Percentiles rank a stretch among this genome's conserved stretches.
These are phyloP conservation scores for Phylloscopus trochiloides DNA, from an alignment of 2,113 vertebrate genomes.

Conservation along the genomic window DNA sequence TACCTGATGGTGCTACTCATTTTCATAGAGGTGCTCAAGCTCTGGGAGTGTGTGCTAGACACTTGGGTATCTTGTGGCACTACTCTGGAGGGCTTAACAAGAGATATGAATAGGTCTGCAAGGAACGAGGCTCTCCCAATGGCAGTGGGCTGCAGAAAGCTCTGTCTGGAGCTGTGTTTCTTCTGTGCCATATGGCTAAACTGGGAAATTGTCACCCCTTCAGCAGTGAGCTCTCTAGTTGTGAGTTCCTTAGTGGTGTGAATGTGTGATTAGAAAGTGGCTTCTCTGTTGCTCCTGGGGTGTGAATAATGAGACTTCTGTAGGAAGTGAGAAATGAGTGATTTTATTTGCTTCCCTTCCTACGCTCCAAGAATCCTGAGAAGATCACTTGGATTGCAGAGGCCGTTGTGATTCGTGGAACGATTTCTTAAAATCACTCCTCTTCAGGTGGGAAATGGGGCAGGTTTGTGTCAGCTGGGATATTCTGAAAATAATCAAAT, in stretches of 20 bases:
- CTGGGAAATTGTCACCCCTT: not conserved
- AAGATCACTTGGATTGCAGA: not conserved
- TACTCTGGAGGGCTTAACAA: not conserved
- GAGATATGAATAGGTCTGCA: not conserved
- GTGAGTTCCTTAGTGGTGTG: not conserved
- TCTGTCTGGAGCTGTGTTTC: not conserved
- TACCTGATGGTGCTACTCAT: not conserved
- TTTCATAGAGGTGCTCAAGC: not conserved
- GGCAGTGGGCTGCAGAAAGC: not conserved
- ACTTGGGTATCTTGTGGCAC: not conserved
- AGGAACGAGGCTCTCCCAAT: not conserved
- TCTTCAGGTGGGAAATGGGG: not conserved
- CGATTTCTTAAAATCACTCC: not conserved
- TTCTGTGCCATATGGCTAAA: not conserved
- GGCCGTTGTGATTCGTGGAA: not conserved
- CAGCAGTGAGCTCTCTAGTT: not conserved
- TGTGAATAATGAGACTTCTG: not conserved
- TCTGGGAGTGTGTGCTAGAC: not conserved
- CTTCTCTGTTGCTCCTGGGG: not conserved
- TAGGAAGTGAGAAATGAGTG: not conserved
- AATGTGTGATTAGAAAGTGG: not conserved
- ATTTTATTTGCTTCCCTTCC: not conserved
- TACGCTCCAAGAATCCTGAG: accelerated
- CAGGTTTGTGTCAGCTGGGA: not conserved
- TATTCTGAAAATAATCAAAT: not conserved